Evolutionary conservation across 2,113 vertebrate species (phyloP).

Genomic region (Hystrix brachyura): DNA sequence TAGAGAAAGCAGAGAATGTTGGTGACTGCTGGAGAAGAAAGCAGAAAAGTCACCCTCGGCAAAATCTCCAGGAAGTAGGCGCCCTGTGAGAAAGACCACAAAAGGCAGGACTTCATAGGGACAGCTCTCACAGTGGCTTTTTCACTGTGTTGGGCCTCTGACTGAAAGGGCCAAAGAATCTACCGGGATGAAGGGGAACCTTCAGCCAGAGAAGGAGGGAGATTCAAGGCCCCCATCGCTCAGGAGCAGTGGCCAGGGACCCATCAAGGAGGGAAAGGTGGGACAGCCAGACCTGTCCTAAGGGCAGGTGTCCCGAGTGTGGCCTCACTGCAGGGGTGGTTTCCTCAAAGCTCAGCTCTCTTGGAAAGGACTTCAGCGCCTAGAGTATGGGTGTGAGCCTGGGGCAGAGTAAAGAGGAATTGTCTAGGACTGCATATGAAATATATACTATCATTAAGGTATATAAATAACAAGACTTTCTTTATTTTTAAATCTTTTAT

Average conservation of each 20-base stretch:
- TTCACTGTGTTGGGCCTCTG: not conserved
- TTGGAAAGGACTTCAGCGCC: not conserved
- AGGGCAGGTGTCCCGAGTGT: not conserved
- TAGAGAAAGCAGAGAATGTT: not conserved
- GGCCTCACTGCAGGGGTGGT: not conserved
- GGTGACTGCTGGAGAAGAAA: not conserved
- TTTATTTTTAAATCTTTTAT: not conserved
- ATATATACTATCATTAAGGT: not conserved
- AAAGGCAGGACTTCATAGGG: not conserved
- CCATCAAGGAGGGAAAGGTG: not conserved
- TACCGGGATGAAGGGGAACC: not conserved
- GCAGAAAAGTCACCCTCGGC: not conserved
- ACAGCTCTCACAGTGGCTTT: not conserved
- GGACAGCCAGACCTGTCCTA: not conserved
- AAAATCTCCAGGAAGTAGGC: not conserved
- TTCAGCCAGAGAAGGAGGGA: not conserved
- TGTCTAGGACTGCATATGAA: not conserved
- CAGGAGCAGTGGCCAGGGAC: not conserved
- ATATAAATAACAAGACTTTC: not conserved
- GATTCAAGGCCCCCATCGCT: rapidly evolving
- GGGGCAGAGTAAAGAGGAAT: not conserved
- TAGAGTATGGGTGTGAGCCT: not conserved
- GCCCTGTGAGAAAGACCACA: not conserved
- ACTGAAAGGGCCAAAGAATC: not conserved
- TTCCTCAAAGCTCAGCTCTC: not conserved